Conservation (phyloP, 2,888 invertebrate species). For the Molanna angustata region DNA sequence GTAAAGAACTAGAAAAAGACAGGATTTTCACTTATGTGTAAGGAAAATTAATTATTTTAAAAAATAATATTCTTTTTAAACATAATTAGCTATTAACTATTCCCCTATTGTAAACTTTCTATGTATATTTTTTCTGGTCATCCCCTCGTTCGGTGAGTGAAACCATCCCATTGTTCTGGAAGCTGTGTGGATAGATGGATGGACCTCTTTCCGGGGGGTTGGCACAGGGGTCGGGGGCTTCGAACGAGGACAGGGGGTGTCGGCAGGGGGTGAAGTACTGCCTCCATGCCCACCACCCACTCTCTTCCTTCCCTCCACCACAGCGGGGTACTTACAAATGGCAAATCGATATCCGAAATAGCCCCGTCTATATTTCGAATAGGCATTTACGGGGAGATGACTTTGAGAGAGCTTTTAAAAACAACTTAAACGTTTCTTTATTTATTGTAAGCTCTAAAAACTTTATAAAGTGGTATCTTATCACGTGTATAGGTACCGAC, state of each 20-base stretch:
- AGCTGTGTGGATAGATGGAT: slow-evolving; percentile 28
- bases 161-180: too few relatives aligned
- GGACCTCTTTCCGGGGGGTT: slow-evolving; percentile 18
- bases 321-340: slow-evolving; percentile 18
- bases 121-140: too few relatives aligned
- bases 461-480: slow-evolving; percentile 29
- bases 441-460: slow-evolving; percentile 29
- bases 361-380: slow-evolving; percentile 33
- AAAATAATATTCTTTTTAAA: too few relatives aligned
- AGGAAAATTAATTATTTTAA: too few relatives aligned
- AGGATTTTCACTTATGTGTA: too few relatives aligned
- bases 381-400: slow-evolving; percentile 30
- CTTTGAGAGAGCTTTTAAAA: slow-evolving; percentile 31
- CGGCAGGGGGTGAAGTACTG: slow-evolving; percentile 16
- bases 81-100: too few relatives aligned
- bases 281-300: slow-evolving; percentile 3
- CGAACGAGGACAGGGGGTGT: neutral
- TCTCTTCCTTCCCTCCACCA: slow-evolving; percentile 1
- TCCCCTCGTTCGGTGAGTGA: too few relatives aligned
- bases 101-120: too few relatives aligned
- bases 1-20: too few relatives aligned
- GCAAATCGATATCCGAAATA: slow-evolving; percentile 32
- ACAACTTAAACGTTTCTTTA: slow-evolving; percentile 34
- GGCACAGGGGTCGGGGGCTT: neutral
- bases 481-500: too few relatives aligned